These are phyloP conservation scores for Aplodontia rufa DNA, from an alignment of 2,113 vertebrate genomes.

Conservation along the genomic window DNA sequence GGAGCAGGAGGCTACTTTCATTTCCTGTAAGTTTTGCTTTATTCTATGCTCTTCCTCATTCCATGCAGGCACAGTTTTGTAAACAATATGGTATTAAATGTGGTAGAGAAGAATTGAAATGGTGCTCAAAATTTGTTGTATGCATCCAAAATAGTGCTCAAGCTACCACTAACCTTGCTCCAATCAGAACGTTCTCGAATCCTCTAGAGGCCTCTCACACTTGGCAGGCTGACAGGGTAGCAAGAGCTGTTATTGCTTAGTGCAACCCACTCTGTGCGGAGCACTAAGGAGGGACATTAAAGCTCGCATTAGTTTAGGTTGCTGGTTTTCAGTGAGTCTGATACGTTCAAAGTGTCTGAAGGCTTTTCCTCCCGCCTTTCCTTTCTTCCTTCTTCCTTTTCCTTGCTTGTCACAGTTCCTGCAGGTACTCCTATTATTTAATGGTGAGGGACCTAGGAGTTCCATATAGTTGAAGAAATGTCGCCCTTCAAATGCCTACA, in stretches of 20 bases:
- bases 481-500: not conserved
- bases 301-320: not conserved
- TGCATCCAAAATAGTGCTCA: not conserved
- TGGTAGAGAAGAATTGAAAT: not conserved
- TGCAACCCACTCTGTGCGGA: not conserved
- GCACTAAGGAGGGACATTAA: not conserved
- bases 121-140: not conserved
- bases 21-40: not conserved
- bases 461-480: not conserved
- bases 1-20: not conserved
- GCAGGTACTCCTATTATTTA: not conserved
- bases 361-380: not conserved
- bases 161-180: not conserved
- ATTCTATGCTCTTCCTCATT: not conserved
- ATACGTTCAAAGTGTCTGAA: not conserved
- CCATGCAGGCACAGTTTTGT: not conserved
- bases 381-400: rapidly evolving
- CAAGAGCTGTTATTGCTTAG: not conserved
- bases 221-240: not conserved
- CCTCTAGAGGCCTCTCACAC: not conserved
- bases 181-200: not conserved
- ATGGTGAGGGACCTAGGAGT: not conserved
- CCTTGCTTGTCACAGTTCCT: not conserved
- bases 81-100: not conserved
- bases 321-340: not conserved